phyloP scores from a whole-genome alignment of 2,113 vertebrate genomes.

The Paramormyrops kingsleyae region DNA sequence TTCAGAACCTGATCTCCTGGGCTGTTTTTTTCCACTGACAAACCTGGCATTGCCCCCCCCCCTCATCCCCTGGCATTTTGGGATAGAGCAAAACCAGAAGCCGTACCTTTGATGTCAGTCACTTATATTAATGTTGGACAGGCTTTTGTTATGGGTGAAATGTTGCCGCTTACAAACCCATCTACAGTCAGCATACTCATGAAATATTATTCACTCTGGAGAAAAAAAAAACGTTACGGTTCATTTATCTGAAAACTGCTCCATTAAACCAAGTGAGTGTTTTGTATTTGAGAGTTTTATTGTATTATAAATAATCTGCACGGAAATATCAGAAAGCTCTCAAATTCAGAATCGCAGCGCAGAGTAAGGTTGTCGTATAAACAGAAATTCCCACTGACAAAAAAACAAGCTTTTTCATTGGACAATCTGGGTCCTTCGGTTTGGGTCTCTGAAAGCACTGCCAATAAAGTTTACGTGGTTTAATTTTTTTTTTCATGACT shows the following conservation, averaged over 20 bases:
- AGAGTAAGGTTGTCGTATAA: not conserved
- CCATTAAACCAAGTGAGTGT: not conserved
- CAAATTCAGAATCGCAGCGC: not conserved
- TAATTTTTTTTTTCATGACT: not conserved
- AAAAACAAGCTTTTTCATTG: not conserved
- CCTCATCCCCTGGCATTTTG: not conserved
- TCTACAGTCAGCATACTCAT: not conserved
- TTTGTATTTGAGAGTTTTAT: not conserved
- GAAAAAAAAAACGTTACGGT: not conserved
- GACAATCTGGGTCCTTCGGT: not conserved
- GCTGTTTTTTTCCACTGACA: not conserved
- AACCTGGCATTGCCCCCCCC: not conserved
- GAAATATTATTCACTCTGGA: not conserved
- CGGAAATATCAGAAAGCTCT: not conserved
- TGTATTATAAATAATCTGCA: conserved; percentile 7
- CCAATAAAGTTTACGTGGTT: not conserved
- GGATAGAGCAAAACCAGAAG: not conserved
- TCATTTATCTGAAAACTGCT: not conserved
- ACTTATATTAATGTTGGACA: conserved; percentile 1
- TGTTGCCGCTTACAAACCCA: not conserved
- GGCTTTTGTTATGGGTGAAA: not conserved
- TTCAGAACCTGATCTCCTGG: not conserved
- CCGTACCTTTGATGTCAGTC: not conserved
- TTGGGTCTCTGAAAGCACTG: not conserved
- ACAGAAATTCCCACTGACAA: not conserved